Conservation (phyloP, 2,797 vertebrate species). For the Heliangelus exortis region DNA sequence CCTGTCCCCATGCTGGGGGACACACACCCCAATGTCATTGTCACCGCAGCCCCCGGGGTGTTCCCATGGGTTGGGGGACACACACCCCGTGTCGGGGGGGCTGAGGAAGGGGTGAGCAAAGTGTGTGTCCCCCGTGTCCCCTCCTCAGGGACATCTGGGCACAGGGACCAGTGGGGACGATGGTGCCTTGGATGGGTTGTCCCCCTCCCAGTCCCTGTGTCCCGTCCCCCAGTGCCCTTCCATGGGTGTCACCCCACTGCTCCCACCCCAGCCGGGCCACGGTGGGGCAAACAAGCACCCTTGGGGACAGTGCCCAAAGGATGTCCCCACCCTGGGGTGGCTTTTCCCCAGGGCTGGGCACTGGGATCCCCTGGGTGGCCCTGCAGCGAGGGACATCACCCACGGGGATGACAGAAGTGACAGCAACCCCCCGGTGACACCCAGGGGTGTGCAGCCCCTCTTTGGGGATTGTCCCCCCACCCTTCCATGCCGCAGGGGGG, state of each 20-base stretch:
- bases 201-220: not conserved
- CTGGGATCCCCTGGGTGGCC: not conserved
- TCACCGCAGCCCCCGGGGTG: accelerated
- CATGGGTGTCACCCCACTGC: not conserved
- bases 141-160: not conserved
- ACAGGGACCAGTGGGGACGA: not conserved
- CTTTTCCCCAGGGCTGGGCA: not conserved
- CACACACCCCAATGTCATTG: accelerated
- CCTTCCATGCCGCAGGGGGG: accelerated
- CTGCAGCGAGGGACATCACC: not conserved
- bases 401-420: too few species aligned
- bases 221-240: too few species aligned
- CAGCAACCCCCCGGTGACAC: not conserved
- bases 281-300: too few species aligned
- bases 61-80: too few species aligned
- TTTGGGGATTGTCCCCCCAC: not conserved
- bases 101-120: not conserved
- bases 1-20: not conserved
- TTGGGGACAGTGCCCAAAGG: not conserved
- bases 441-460: accelerated
- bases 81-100: not conserved
- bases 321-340: accelerated
- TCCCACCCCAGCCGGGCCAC: not conserved
- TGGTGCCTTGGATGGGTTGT: accelerated
- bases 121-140: not conserved